phyloP scores from a whole-genome alignment of 2,888 invertebrate species.

The Drosophila limbata region DNA sequence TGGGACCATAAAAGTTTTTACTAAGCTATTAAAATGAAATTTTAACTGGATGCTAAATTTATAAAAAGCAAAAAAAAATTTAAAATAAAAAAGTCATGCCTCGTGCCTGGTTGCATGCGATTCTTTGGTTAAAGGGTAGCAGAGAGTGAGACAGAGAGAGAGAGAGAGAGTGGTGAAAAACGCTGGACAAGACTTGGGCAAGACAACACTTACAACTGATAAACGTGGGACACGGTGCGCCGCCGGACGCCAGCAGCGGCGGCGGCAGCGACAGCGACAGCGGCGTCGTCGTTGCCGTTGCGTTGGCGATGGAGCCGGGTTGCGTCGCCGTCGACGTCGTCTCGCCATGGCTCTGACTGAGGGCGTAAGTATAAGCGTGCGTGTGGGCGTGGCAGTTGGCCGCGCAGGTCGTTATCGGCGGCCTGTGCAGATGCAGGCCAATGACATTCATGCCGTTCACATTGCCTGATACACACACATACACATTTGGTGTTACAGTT shows the following conservation, averaged over 20 bases:
- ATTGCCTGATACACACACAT: slow-evolving; percentile 86
- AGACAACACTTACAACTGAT: slow-evolving; percentile 83
- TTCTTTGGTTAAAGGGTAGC: not conserved
- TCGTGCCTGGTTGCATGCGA: slow-evolving; percentile 27
- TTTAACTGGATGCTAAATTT: slow-evolving; percentile 22
- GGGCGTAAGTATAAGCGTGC: slow-evolving; percentile 50
- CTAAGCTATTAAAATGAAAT: slow-evolving; percentile 48
- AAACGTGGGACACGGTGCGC: slow-evolving; percentile 63
- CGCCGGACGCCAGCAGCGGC: slow-evolving; percentile 36
- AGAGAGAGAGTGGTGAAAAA: slow-evolving; percentile 16
- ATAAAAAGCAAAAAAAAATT: slow-evolving; percentile 13
- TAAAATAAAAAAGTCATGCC: slow-evolving; percentile 10
- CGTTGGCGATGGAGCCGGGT: slow-evolving; percentile 13
- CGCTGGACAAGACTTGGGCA: slow-evolving; percentile 38
- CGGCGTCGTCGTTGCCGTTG: slow-evolving; percentile 13
- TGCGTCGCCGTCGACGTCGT: slow-evolving; percentile 26
- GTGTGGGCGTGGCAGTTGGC: slow-evolving; percentile 63
- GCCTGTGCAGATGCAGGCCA: slow-evolving; percentile 86
- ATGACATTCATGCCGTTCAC: slow-evolving; percentile 91
- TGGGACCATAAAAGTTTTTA: slow-evolving; percentile 52
- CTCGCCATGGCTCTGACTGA: slow-evolving; percentile 53
- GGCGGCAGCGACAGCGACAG: slow-evolving; percentile 35
- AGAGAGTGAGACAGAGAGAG: slow-evolving; percentile 9
- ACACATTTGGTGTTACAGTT: slow-evolving; percentile 49
- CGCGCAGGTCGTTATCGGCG: slow-evolving; percentile 70